Evolutionary conservation across 2,888 invertebrate species (phyloP).

Genomic region (Drosophila histrio): DNA sequence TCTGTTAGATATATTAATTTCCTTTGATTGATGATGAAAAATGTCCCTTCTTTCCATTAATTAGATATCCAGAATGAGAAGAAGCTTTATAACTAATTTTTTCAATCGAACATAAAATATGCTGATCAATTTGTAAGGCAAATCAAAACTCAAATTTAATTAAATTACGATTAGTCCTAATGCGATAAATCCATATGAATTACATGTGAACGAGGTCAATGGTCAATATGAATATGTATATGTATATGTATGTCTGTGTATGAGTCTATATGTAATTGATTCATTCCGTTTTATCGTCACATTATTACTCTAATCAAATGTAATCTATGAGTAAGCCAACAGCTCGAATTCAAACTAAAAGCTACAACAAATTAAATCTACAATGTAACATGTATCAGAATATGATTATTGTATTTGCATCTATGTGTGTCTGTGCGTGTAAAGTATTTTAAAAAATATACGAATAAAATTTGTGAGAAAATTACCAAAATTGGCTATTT

Average conservation of each 20-base stretch:
- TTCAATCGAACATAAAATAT: neutral
- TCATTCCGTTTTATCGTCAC: constrained; percentile 7
- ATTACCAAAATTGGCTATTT: neutral
- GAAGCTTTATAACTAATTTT: constrained; percentile 4
- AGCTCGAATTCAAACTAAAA: neutral
- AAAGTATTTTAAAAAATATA: constrained; percentile 67
- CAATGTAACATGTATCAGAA: constrained; percentile 47
- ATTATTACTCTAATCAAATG: constrained; percentile 10
- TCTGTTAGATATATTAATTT: constrained; percentile 32
- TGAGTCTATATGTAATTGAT: neutral
- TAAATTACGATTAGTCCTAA: neutral
- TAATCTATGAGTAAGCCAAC: constrained; percentile 2
- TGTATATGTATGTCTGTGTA: neutral
- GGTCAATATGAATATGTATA: neutral
- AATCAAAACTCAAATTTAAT: neutral
- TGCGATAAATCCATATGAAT: neutral
- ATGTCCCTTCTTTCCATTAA: neutral
- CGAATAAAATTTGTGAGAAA: constrained; percentile 49
- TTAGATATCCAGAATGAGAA: neutral
- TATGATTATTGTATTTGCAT: constrained; percentile 59
- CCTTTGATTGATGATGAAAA: neutral
- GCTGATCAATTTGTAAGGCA: neutral
- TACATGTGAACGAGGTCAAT: neutral
- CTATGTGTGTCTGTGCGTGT: constrained; percentile 70
- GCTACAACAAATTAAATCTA: constrained; percentile 7